These are phyloP conservation scores for Drosophila pseudotalamancana DNA, from an alignment of 2,888 invertebrate genomes.

Conservation along the genomic window DNA sequence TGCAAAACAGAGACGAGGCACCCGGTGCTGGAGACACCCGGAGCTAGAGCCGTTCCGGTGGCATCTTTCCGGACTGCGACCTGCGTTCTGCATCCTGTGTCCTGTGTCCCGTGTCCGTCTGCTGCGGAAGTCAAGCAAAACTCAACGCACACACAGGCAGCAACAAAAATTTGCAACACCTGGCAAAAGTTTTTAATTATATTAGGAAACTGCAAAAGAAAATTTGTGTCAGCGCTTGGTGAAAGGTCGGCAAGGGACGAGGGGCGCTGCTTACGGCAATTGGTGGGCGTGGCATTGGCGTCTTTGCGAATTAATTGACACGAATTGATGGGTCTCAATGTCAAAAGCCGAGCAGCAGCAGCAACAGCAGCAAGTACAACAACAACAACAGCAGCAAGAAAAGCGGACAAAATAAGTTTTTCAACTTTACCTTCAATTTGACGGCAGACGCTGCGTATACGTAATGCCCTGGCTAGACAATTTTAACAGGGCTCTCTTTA, in stretches of 20 bases:
- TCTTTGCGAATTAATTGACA: conserved; percentile 81
- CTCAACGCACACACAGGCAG: conserved; percentile 36
- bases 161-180: conserved; percentile 76
- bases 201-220: conserved; percentile 76
- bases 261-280: conserved; percentile 18
- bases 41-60: conserved; percentile 52
- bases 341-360: conserved; percentile 65
- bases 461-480: conserved; percentile 65
- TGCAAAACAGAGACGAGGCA: conserved; percentile 50
- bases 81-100: conserved; percentile 43
- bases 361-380: conserved; percentile 1
- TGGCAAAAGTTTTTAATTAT: conserved; percentile 83
- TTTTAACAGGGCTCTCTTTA: conserved; percentile 74
- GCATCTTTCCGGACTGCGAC: conserved; percentile 50
- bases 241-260: background rate
- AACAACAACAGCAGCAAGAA: conserved; percentile 8
- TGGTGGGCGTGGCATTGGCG: conserved; percentile 53
- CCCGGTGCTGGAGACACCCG: conserved; percentile 40
- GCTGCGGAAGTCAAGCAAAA: conserved; percentile 52
- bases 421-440: conserved; percentile 76
- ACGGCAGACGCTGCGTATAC: conserved; percentile 66
- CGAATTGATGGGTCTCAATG: conserved; percentile 82
- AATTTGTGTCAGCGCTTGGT: conserved; percentile 58
- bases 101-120: conserved; percentile 48
- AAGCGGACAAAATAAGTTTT: conserved; percentile 48